phyloP scores from a whole-genome alignment of 2,113 vertebrate genomes.

The Ardeotis arabs region DNA sequence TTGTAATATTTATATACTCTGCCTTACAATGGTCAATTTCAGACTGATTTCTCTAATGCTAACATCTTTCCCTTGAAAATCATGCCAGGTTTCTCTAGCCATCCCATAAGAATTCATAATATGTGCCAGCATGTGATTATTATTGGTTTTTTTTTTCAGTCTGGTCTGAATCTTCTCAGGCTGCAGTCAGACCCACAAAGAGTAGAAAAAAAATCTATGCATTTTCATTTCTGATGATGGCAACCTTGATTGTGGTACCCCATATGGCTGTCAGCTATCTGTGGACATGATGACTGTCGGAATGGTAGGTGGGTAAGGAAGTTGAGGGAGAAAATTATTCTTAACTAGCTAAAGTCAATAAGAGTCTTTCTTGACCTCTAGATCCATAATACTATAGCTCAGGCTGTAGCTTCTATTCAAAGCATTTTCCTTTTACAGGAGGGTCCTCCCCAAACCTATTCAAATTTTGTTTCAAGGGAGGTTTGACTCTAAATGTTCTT shows the following conservation, averaged over 20 bases:
- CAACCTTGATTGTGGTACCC: background rate
- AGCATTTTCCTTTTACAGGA: background rate
- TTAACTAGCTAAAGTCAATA: background rate
- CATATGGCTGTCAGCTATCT: background rate
- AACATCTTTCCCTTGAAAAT: background rate
- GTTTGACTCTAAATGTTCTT: background rate
- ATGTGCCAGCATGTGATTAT: background rate
- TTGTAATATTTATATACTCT: background rate
- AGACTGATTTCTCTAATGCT: background rate
- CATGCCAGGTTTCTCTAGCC: background rate
- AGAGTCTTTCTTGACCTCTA: background rate
- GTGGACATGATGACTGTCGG: background rate
- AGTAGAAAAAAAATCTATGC: background rate
- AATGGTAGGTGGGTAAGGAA: background rate
- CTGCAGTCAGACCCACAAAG: background rate
- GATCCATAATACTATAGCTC: background rate
- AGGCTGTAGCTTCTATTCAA: background rate
- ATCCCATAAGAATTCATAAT: background rate
- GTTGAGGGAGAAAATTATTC: background rate
- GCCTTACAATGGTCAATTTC: background rate
- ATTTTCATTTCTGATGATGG: background rate
- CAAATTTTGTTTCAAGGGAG: background rate
- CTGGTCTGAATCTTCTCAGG: background rate
- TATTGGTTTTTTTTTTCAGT: background rate
- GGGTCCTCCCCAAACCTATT: background rate